Base-by-base conservation (phyloP, 2,888 invertebrate species). In the Sphaerophoria rueppellii region DNA sequence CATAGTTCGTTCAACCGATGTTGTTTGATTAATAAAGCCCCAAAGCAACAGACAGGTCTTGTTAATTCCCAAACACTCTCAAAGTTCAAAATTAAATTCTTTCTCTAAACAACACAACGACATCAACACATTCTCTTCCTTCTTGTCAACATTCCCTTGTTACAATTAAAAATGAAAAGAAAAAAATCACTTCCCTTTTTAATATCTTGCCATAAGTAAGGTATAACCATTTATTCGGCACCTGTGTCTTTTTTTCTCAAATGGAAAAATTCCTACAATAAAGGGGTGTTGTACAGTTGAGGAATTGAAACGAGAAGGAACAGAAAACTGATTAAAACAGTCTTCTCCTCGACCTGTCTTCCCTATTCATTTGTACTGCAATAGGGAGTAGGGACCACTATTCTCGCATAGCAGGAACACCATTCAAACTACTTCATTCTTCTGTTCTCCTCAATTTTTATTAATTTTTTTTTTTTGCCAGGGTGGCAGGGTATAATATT, bases 291-390 rank as follows among this genome's bases (percentile, higher is more conserved):
- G 46, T 40, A 24, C 48, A 46, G 32, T n/a, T 32, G 46, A 32
- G 32, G 32, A 61, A 61, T 46, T 43, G 24, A 40, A n/a, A n/a
- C n/a, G 14, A 9, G n/a, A 61, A 46, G n/a, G 43, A 43, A 16
- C 14, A 37, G n/a, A 14, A 67, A 67, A 67, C 65, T 67, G 65
- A 67, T 67, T 67, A 67, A 67, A 67, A 67, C 9, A 52, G 34
- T 37, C 65, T 52, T 40, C 40, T 24, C 24, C 24, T 16, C 37
- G 24, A 67, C 65, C 52, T 52, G 52, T 67, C 65, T 52, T 52
- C 50, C 37, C 54, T 63, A 35, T 63, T 35, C 46, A 48, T 65
- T 67, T 67, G 52, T 50, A 24, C 24, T 67, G 50, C 50, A 65
- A 32, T 14, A 24, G 6, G 9, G 43, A 43, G 24, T 32, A 60